Percentiles rank a stretch among this genome's conserved stretches.
Conservation (phyloP, 2,797 vertebrate genomes). For the Ctenopoma kingsleyae region DNA sequence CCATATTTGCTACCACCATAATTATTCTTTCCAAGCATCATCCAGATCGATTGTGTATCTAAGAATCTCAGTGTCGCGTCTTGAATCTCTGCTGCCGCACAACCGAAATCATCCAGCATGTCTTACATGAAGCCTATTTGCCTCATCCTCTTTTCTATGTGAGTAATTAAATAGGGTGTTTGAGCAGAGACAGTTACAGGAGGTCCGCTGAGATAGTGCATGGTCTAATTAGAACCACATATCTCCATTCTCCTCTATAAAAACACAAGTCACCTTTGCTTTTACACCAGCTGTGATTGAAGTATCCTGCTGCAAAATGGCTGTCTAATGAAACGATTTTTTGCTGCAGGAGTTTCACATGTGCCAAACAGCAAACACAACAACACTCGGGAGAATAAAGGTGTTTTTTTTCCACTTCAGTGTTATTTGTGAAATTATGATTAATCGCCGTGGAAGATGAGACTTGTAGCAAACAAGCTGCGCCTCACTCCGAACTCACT, state of each 20-base stretch:
- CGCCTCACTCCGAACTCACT: slow-evolving; percentile 34
- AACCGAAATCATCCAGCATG: slow-evolving; percentile 60
- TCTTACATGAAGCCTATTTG: slow-evolving; percentile 59
- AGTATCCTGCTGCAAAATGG: slow-evolving; percentile 46
- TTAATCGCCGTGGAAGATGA: slow-evolving; percentile 67
- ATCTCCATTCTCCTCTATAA: slow-evolving; percentile 66
- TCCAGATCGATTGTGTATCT: slow-evolving; percentile 47
- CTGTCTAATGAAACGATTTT: slow-evolving; percentile 46
- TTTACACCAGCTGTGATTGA: slow-evolving; percentile 62
- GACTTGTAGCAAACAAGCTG: slow-evolving; percentile 42
- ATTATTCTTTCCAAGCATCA: slow-evolving; percentile 28
- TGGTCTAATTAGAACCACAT: slow-evolving; percentile 79
- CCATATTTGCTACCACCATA: background rate
- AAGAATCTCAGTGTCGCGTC: slow-evolving; percentile 28
- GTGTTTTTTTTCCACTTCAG: slow-evolving; percentile 27
- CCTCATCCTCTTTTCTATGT: slow-evolving; percentile 74
- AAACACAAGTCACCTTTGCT: slow-evolving; percentile 62
- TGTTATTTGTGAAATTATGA: slow-evolving; percentile 68
- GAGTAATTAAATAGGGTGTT: slow-evolving; percentile 77
- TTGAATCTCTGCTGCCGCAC: slow-evolving; percentile 44
- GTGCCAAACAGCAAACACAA: slow-evolving; percentile 54
- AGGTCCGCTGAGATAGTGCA: slow-evolving; percentile 74
- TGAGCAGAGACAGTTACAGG: slow-evolving; percentile 67
- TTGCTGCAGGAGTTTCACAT: slow-evolving; percentile 44
- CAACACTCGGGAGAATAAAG: slow-evolving; percentile 57